These are phyloP conservation scores for Latrodectus elegans DNA, from an alignment of 2,888 invertebrate genomes.

Conservation along the genomic window DNA sequence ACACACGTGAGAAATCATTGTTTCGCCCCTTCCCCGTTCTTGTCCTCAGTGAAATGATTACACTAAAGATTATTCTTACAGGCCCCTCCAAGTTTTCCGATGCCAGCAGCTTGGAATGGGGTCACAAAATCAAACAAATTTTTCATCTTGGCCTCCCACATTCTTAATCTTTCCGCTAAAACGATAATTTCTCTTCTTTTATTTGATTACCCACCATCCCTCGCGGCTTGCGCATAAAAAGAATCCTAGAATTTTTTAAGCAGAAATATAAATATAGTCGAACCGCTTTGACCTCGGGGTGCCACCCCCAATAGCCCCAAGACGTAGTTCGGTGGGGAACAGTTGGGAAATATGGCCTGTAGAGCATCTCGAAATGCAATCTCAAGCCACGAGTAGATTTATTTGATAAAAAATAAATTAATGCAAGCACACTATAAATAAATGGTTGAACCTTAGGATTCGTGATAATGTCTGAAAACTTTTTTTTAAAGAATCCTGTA, in stretches of 20 bases:
- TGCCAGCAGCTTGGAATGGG: slow-evolving; percentile 21
- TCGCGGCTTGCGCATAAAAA: slow-evolving; percentile 2
- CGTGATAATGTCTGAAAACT: no score
- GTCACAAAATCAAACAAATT: slow-evolving; percentile 44
- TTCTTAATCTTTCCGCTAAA: slow-evolving; percentile 10
- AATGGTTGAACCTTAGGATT: no score
- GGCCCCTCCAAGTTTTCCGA: slow-evolving; percentile 25
- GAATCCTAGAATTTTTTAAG: slow-evolving; percentile 17
- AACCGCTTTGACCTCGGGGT: slow-evolving; percentile 15
- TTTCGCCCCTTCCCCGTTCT: not conserved
- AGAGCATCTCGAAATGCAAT: not conserved
- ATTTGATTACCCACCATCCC: slow-evolving; percentile 20
- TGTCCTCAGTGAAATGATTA: slow-evolving; percentile 15
- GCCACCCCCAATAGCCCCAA: slow-evolving; percentile 6
- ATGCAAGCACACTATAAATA: no score
- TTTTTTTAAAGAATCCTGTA: no score
- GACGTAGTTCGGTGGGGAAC: not conserved
- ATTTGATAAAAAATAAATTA: no score
- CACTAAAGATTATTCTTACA: slow-evolving; percentile 25
- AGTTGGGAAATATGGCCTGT: slow-evolving; percentile 12
- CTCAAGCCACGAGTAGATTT: no score
- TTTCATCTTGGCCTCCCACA: not conserved
- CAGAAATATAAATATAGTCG: slow-evolving; percentile 55
- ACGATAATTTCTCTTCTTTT: slow-evolving; percentile 5
- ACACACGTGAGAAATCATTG: not conserved